Conservation (phyloP, 2,113 vertebrate species). For the Nothocercus nigrocapillus region DNA sequence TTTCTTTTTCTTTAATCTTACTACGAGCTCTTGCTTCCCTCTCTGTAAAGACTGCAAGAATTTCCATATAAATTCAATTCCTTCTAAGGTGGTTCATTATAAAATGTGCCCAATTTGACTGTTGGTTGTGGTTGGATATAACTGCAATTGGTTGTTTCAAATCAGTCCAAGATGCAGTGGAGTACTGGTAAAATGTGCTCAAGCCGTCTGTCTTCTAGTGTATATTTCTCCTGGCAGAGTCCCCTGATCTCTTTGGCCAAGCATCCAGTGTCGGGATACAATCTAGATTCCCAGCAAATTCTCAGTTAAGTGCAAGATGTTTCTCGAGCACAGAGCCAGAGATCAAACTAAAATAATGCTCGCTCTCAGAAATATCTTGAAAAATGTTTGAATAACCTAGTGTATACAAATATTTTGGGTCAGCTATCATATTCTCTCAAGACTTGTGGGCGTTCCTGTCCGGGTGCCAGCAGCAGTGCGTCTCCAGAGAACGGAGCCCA, state of each 20-base stretch:
- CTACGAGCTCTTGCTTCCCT: neutral
- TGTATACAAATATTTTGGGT: conserved; percentile 68
- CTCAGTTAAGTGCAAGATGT: conserved; percentile 62
- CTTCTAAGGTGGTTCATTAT: neutral
- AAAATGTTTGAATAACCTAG: conserved; percentile 64
- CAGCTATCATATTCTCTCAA: conserved; percentile 58
- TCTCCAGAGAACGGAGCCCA: conserved; percentile 62
- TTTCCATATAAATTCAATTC: neutral
- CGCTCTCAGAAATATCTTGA: conserved; percentile 48
- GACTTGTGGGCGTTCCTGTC: conserved; percentile 62
- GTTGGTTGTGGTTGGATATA: neutral
- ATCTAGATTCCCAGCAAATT: conserved; percentile 66
- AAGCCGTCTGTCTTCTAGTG: conserved; percentile 35
- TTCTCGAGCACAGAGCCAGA: conserved; percentile 25
- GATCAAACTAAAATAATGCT: conserved; percentile 56
- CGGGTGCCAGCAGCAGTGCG: conserved; percentile 30
- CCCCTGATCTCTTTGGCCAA: conserved; percentile 22
- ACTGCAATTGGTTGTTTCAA: conserved; percentile 1
- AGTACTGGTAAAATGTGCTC: conserved; percentile 18
- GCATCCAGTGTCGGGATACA: neutral
- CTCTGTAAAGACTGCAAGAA: neutral
- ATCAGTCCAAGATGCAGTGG: conserved; percentile 32
- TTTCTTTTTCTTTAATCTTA: neutral
- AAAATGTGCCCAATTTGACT: neutral
- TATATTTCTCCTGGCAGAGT: conserved; percentile 64